These are phyloP conservation scores for Rapana venosa DNA, from an alignment of 2,888 invertebrate genomes.

Conservation along the genomic window DNA sequence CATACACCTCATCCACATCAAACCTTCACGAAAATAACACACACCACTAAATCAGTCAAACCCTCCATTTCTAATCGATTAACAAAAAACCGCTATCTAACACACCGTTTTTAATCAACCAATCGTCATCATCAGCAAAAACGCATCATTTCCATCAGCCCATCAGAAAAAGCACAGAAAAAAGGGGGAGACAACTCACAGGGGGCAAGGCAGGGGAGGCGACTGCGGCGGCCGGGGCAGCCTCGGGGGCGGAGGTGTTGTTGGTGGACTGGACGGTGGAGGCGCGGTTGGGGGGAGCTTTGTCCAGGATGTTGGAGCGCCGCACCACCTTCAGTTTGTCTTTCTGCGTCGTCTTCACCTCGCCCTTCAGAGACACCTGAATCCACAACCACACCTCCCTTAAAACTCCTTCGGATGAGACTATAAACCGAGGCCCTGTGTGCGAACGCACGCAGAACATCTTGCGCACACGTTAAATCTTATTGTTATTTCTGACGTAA, in stretches of 20 bases:
- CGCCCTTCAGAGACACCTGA: conserved; percentile 86
- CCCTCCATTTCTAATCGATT: no score
- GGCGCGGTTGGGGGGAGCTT: conserved; percentile 61
- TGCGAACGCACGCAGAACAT: no score
- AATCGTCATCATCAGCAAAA: not conserved
- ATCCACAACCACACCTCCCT: conserved; percentile 14
- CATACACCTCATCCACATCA: no score
- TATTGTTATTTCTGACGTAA: no score
- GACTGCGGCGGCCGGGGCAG: conserved; percentile 47
- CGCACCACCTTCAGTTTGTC: conserved; percentile 58
- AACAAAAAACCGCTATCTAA: no score
- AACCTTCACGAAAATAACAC: no score
- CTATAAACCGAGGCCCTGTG: no score
- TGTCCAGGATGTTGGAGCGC: conserved; percentile 76
- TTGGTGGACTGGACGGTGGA: not conserved
- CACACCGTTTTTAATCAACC: no score
- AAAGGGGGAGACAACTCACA: conserved; percentile 49
- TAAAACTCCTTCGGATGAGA: no score
- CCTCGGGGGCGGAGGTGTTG: conserved; percentile 26
- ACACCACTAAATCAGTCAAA: no score
- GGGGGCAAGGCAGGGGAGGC: conserved; percentile 60
- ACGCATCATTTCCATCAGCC: not conserved
- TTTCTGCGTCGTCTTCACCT: conserved; percentile 71
- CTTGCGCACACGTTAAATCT: no score
- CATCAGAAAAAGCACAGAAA: not conserved